Evolutionary conservation across 2,797 vertebrate genomes (phyloP), one percentile per base, ranked within the genome.

Genomic region (Cyprinodon diabolis): DNA sequence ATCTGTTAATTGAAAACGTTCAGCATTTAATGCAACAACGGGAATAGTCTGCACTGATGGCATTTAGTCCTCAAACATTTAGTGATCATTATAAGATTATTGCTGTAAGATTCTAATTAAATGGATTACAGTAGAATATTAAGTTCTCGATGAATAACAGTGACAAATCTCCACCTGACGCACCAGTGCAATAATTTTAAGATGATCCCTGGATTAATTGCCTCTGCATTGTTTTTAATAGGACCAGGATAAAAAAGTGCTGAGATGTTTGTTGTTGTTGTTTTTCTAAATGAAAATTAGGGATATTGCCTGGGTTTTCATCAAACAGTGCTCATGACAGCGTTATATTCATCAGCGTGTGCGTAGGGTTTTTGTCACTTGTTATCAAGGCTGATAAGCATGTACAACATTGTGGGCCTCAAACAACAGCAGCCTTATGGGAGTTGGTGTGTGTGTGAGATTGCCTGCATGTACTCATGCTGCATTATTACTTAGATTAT

Each of bases 401-500:
- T 68, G 79, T 75, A 82, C 70, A 78, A 69, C 69, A 76, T 62
- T 66, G 74, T 77, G 76, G 55, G 81, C 77, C 84, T 82, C 77
- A 37, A 85, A 83, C 80, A 86, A 82, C 52, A 80, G 62, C 69
- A 71, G 66, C 75, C 81, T 80, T 87, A 57, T 72, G 76, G 82
- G 81, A 76, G 74, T 48, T 55, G 15, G 40, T 58, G 63, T 62
- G 52, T 68, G 60, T 76, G 72, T 80, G 55, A 37, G 72, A 17
- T 6, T 66, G 68, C 23, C 15, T 57, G 79, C 66, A 72, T 76
- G 74, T 11, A 66, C 60, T 78, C 66, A 51, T 74, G 47, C 81
- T 87, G 77, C 49, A 77, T 91, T 93, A 93, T 94, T 92, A 93
- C 86, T 73, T 57, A 89, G 84, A 93, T 93, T 87, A 93, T 94